Base-by-base conservation (phyloP, 2,888 invertebrate species). In the Aspidiotus rigidus region DNA sequence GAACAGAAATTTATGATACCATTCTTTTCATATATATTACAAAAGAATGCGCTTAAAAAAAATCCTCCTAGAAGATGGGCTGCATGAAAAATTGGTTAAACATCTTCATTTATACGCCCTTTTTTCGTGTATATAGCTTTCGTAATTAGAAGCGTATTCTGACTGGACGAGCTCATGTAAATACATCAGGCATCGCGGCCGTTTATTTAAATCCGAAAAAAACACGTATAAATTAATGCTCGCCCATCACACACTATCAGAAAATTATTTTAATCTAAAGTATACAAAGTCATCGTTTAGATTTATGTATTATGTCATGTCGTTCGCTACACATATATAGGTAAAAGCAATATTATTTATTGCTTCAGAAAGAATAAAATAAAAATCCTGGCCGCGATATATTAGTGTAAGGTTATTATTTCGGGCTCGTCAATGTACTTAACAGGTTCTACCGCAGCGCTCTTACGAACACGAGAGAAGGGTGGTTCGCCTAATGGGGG, bases 211-310 rank as follows among this genome's bases (percentile, higher is more conserved):
- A 49, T 49, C n/a, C n/a, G 49, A 49, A 49, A 28, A 28, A 28
- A 49, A 49, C 49, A 49, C n/a, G 11, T 11, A n/a, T 49, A 49
- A 49, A 49, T 49, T 49, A 49, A 49, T 49, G 49, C 49, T 49
- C 49, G 49, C 49, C 49, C 49, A 49, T 49, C 49, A n/a, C 49
- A 28, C 28, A 6, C 49, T 49, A 49, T 49, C 49, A 49, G 10
- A 49, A 49, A 49, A 49, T 49, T 11, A 49, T 49, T 49, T 49
- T 49, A 49, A 49, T 49, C 49, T 49, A 49, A 49, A 49, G 62
- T 49, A 28, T 62, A 62, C 62, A 49, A 62, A 62, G 62, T 62
- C 62, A 62, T 62, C 62, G 62, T 62, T 62, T 62, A 62, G 62
- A 62, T 62, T 62, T 62, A 62, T 62, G 62, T 62, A 17, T 17